These are phyloP conservation scores for Notechis scutatus DNA, from an alignment of 2,113 vertebrate genomes.

Conservation along the genomic window DNA sequence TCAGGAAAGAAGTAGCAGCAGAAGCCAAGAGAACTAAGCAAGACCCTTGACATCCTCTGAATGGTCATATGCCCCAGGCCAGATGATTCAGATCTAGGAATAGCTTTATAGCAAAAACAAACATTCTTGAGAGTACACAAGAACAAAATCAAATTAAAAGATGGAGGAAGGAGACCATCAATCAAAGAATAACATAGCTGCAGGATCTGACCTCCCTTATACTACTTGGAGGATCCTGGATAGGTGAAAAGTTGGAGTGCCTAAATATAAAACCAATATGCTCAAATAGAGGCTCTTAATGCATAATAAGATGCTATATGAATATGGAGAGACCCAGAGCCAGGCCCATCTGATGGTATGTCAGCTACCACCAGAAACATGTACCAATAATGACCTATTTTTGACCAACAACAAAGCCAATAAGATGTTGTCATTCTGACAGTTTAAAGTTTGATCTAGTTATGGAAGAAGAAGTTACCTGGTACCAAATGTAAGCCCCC, in stretches of 20 bases:
- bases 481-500: neutral
- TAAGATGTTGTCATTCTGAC: neutral
- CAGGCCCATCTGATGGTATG: neutral
- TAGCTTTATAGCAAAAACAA: neutral
- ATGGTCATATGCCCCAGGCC: neutral
- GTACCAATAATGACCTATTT: neutral
- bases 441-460: neutral
- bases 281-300: neutral
- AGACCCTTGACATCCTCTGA: neutral
- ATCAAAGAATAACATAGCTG: neutral
- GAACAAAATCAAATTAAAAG: neutral
- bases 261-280: neutral
- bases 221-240: neutral
- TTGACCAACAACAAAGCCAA: neutral
- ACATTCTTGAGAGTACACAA: neutral
- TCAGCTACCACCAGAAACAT: neutral
- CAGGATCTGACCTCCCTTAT: neutral
- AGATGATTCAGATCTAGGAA: neutral
- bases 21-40: neutral
- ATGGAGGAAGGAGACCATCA: neutral
- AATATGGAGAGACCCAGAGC: neutral
- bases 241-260: neutral
- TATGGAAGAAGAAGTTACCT: neutral
- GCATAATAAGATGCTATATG: neutral
- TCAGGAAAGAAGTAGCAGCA: neutral